Conservation (phyloP, 2,888 invertebrate species). For the Tipula helvola region DNA sequence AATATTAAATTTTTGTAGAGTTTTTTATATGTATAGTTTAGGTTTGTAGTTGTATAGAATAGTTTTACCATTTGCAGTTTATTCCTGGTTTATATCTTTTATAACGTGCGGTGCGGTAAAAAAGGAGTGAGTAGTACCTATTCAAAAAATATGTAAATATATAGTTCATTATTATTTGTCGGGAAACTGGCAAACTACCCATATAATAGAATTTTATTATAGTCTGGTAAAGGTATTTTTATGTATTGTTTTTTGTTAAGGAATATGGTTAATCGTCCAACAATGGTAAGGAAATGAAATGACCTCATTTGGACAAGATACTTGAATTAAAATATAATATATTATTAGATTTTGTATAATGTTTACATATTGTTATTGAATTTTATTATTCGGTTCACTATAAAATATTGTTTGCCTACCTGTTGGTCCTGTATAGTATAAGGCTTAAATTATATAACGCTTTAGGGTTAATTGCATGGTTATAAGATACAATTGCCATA, state of each 20-base stretch:
- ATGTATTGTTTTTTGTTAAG: background rate
- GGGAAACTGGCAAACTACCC: background rate
- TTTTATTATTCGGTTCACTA: background rate
- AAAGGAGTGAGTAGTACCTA: background rate
- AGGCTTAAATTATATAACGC: background rate
- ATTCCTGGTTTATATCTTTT: background rate
- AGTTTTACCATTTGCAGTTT: background rate
- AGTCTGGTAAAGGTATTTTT: background rate
- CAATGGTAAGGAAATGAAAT: background rate
- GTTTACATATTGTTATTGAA: background rate
- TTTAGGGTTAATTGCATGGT: background rate
- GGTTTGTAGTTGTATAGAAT: background rate
- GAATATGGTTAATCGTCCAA: background rate
- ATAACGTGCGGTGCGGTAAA: background rate
- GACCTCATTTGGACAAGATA: background rate
- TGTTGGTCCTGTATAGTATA: background rate
- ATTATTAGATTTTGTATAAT: background rate
- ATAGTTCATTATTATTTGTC: background rate
- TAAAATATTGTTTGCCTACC: background rate
- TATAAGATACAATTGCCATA: background rate
- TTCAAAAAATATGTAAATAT: background rate
- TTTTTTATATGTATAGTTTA: background rate
- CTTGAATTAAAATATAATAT: background rate
- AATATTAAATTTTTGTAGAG: background rate
- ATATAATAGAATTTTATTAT: background rate